Conservation (phyloP, 2,113 vertebrate species). For the Petromus typicus region DNA sequence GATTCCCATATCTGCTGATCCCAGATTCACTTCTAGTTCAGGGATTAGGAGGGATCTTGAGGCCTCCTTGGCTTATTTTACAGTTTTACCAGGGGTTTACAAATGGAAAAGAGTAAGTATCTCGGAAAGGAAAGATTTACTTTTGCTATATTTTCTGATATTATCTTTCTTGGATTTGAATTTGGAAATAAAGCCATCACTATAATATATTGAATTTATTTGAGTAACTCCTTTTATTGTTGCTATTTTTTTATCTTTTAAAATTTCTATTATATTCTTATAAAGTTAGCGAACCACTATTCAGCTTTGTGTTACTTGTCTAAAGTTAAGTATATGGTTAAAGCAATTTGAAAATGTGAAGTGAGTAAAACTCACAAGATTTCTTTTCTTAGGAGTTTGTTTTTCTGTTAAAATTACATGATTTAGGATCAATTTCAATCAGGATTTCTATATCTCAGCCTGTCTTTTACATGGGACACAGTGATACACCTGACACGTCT, state of each 20-base stretch:
- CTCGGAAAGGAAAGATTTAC: neutral
- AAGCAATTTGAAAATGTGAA: neutral
- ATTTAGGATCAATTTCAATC: neutral
- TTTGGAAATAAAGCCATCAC: neutral
- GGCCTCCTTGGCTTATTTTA: neutral
- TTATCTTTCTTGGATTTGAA: neutral
- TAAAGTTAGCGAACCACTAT: neutral
- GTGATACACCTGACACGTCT: neutral
- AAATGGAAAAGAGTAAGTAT: neutral
- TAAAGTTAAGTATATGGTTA: neutral
- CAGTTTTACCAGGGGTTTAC: neutral
- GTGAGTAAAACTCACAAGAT: neutral
- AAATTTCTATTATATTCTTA: constrained; percentile 3
- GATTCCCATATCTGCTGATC: neutral
- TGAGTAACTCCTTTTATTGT: neutral
- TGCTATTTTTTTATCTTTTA: neutral
- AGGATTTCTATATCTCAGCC: neutral
- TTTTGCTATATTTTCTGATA: neutral
- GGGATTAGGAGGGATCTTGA: neutral
- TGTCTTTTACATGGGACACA: neutral
- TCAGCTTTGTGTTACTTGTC: neutral
- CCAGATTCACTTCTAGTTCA: neutral
- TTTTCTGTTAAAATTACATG: neutral
- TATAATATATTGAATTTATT: neutral
- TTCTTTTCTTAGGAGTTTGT: neutral